Base-by-base conservation (phyloP, 2,888 invertebrate species). In the Loripinus fragilis region DNA sequence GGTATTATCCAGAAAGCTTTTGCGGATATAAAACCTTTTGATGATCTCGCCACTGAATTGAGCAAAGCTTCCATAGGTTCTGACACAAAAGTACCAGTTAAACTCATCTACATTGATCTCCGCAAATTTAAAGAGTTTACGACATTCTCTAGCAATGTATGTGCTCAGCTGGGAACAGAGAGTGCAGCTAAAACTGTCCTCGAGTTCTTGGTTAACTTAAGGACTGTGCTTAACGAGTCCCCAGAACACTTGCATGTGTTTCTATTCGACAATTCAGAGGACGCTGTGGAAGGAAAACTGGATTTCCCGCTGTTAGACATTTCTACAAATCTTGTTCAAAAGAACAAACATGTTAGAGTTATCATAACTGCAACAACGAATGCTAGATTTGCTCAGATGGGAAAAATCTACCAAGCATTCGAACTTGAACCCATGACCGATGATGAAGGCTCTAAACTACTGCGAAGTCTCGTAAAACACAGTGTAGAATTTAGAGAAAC, bases 211-310 rank as follows among this genome's bases (percentile, higher is more conserved):
- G 15, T 33, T 33, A 17, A 33, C 12, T 20, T 60, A 33, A 20
- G 12, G 17, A 12, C 1, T 17, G 33, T 33, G 17, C 10, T 60
- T 5, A 60, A 60, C 33, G 33, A 8, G 20, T 17, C 20, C 33
- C 3, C 2, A 3, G 28, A 17, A 1, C 3, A 20, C 15, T 20
- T 33, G 8, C 25, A 20, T 68, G 77, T 76, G 0, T 74, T 85
- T 3, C 52, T 76, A 17, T 73, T 82, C 65, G 85, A 85, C 52
- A 80, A 82, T 70, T 78, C 82, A 28, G 85, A 85, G 42, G 80
- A 82, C 30, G 41, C 76, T 0, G 64, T 82, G 8, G 74, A 80
- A 28, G 42, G 71, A 12, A 68, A 35, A 15, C 55, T 74, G 1
- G 52, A 71, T n/a, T 48, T 25, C 41, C 45, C 64, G 10, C 78